These are phyloP conservation scores for Sinelater perroti DNA, from an alignment of 2,888 invertebrate genomes.

Conservation along the genomic window DNA sequence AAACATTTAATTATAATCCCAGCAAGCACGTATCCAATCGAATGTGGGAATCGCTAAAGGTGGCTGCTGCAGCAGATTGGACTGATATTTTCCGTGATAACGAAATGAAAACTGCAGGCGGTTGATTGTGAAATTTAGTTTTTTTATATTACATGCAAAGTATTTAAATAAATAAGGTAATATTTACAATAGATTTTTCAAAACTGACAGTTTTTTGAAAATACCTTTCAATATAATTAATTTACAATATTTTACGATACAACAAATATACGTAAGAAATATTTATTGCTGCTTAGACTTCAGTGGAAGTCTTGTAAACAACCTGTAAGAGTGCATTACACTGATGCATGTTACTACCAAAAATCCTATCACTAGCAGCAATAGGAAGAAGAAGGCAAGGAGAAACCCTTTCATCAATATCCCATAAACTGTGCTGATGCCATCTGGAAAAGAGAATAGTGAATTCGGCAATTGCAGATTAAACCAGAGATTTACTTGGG, in stretches of 20 bases:
- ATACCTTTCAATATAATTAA: no score
- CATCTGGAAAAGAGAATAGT: conserved; percentile 11
- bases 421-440: conserved; percentile 2
- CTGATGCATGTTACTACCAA: conserved; percentile 17
- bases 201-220: no score
- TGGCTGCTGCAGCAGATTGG: neutral
- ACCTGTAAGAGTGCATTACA: conserved; percentile 16
- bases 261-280: no score
- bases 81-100: conserved; percentile 4
- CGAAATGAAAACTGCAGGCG: no score
- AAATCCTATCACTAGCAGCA: conserved; percentile 8
- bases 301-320: no score
- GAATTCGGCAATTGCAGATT: neutral
- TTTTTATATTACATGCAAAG: no score
- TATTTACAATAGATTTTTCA: no score
- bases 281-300: no score
- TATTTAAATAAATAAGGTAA: no score
- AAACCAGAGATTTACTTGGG: conserved; percentile 9
- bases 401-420: conserved; percentile 26
- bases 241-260: no score
- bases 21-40: neutral
- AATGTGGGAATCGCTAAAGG: conserved; percentile 1
- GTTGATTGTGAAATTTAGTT: no score
- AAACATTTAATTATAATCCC: conserved; percentile 2
- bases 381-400: conserved; percentile 10